Evolutionary conservation across 2,888 invertebrate genomes (phyloP), one percentile per base, ranked within the genome.

Genomic region (Panopea generosa): DNA sequence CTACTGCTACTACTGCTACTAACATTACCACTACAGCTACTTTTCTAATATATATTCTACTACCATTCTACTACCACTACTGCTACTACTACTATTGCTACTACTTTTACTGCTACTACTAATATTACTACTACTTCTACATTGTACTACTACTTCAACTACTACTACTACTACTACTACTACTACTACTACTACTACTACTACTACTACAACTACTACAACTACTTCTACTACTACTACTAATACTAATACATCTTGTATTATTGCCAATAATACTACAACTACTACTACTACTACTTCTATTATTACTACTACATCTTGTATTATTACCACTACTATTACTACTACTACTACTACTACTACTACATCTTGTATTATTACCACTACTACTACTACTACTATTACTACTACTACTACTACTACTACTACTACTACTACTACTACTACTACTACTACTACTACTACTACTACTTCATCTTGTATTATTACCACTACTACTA

Each of bases 81-180:
- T n/a, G n/a, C n/a, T n/a, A n/a, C n/a, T n/a, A n/a, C n/a, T n/a
- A n/a, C n/a, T n/a, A n/a, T n/a, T n/a, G n/a, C n/a, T n/a, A n/a
- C n/a, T n/a, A n/a, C n/a, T n/a, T n/a, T n/a, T n/a, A n/a, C n/a
- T n/a, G n/a, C n/a, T n/a, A n/a, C n/a, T n/a, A n/a, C n/a, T n/a
- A n/a, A n/a, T n/a, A n/a, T n/a, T n/a, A n/a, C n/a, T n/a, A n/a
- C n/a, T n/a, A n/a, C n/a, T n/a, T n/a, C n/a, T n/a, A 11, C 9
- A 9, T 40, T 11, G 11, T 40, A 40, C 40, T 40, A 40, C 40
- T 40, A 40, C 40, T 40, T 11, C 40, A 11, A 40, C 40, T 40
- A 40, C 40, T 40, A 40, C 40, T 40, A 40, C 40, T 40, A 40
- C 40, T 40, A 40, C 40, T 40, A 40, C 40, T 40, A 40, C 40